phyloP scores from a whole-genome alignment of 2,797 vertebrate species.

The Podarcis lilfordi region DNA sequence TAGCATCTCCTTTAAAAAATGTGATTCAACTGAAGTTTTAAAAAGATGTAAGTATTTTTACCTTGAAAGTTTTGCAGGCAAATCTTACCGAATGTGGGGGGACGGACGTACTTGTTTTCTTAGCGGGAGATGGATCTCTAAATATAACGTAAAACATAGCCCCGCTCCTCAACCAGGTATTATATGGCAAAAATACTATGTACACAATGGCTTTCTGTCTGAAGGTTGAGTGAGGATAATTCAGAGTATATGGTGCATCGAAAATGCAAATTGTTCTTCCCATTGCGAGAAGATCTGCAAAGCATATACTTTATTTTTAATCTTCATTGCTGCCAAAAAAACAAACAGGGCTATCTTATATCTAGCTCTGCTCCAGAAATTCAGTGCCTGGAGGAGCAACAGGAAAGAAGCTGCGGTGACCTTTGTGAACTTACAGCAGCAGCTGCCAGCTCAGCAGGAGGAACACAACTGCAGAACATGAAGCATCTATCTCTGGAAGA shows the following conservation, averaged over 20 bases:
- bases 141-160: no score
- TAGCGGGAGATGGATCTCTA: background rate
- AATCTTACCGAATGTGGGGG: background rate
- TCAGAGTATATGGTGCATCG: constrained; percentile 23
- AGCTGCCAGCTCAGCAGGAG: constrained; percentile 69
- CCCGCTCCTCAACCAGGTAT: background rate
- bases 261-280: constrained; percentile 37
- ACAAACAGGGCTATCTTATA: constrained; percentile 64
- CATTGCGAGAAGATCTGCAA: background rate
- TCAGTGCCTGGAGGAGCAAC: constrained; percentile 68
- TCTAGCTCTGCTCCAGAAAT: constrained; percentile 36
- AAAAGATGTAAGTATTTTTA: background rate
- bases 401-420: constrained; percentile 67
- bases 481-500: constrained; percentile 21
- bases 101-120: background rate
- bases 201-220: background rate
- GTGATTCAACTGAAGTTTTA: background rate
- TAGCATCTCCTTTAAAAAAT: background rate
- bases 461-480: constrained; percentile 39
- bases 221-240: background rate
- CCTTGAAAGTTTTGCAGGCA: background rate
- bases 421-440: constrained; percentile 64
- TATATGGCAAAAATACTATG: background rate
- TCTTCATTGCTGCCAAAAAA: background rate
- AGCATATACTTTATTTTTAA: constrained; percentile 36